Evolutionary conservation across 2,797 vertebrate species (phyloP), one percentile per base, ranked within the genome.

Genomic region (Erethizon dorsatum): DNA sequence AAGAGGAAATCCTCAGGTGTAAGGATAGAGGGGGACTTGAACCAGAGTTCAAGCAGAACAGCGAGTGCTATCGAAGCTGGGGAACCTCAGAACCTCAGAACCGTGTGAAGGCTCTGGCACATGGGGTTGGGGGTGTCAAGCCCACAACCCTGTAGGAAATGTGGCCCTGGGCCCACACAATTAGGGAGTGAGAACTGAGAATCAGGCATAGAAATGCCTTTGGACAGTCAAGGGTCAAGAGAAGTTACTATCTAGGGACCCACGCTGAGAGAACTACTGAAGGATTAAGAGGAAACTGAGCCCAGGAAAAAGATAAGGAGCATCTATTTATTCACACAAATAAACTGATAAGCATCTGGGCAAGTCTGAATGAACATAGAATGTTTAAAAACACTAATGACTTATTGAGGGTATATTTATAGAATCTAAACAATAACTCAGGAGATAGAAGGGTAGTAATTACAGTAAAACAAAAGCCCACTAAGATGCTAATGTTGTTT

Each of bases 1-100:
- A 63, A 92, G 83, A 75, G 94, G 88, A 95, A 91, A 65, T 97
- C 92, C 86, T 96, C 65, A 88, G 90, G 57, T 88, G 45, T 6
- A 47, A 56, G 87, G 73, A 57, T 57, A 65, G 47, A 91, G 92
- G 94, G 45, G 78, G 73, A 59, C 54, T 59, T 45, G 57, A 78
- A 65, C 11, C 54, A 37, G 65, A 59, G 24, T 85, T n/a, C n/a
- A 52, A 83, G 52, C 59, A 45, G 75, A 80, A 45, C 78, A n/a
- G 28, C 2, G 33, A 18, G 15, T 22, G 33, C 50, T 15, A 6
- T 17, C 14, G 69, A 90, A 22, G 17, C 57, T 14, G 2, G 9
- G 56, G 22, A 33, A 1, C 6, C 9, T 88, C 45, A 75, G 77
- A 86, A 1, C 6, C 9, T 88, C 45, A 75, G 77, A 86, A 84